Percentiles rank a stretch among this genome's conserved stretches.
Conservation (phyloP, 2,113 vertebrate genomes). For the Elephantulus edwardii region DNA sequence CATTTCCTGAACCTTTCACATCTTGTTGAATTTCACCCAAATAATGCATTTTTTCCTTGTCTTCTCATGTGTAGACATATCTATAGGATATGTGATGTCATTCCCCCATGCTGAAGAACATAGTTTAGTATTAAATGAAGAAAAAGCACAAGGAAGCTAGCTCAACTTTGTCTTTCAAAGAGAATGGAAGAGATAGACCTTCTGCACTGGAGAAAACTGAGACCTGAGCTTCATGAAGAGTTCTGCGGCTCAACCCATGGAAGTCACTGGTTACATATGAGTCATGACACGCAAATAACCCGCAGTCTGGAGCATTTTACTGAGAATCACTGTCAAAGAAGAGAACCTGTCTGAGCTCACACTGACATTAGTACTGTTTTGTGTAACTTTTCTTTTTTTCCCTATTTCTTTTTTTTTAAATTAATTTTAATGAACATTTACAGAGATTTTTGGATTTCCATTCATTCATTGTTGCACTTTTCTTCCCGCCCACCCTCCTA, state of each 20-base stretch:
- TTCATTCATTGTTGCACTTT: no score
- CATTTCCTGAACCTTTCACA: neutral
- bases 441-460: no score
- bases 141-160: neutral
- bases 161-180: neutral
- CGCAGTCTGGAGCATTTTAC: neutral
- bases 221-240: neutral
- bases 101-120: neutral
- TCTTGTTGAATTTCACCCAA: neutral
- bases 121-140: neutral
- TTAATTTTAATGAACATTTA: no score
- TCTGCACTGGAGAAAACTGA: neutral
- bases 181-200: neutral
- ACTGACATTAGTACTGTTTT: neutral
- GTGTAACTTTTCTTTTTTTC: no score
- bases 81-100: neutral
- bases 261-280: no score
- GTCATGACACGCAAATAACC: neutral
- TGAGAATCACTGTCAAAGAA: neutral
- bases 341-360: neutral
- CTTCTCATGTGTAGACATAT: neutral
- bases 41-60: constrained; percentile 32
- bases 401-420: no score
- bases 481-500: no score
- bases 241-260: neutral